Evolutionary conservation across 2,888 invertebrate species (phyloP).

Genomic region (Dione juno): DNA sequence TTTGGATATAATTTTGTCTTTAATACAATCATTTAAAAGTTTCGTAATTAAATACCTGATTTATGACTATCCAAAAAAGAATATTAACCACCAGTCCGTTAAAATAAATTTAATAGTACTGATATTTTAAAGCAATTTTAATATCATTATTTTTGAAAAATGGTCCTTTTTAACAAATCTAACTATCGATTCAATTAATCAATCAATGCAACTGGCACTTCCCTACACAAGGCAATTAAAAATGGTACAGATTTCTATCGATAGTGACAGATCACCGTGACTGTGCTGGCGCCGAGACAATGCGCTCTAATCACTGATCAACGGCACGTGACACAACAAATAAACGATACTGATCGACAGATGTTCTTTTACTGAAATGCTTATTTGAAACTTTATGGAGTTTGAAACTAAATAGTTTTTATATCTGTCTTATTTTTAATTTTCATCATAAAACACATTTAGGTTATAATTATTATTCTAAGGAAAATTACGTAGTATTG

Average conservation of each 20-base stretch:
- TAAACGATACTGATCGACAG: conserved; percentile 53
- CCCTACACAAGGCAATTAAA: conserved; percentile 50
- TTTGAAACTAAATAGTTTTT: neutral
- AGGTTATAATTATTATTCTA: neutral
- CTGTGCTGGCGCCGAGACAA: conserved; percentile 49
- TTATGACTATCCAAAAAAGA: too few relatives aligned
- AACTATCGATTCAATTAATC: conserved; percentile 44
- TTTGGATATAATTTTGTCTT: too few relatives aligned
- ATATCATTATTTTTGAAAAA: neutral
- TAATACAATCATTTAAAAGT: too few relatives aligned
- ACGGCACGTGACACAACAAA: conserved; percentile 54
- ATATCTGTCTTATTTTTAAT: neutral
- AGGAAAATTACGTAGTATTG: neutral
- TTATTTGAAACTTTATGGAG: neutral
- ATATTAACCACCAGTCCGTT: too few relatives aligned
- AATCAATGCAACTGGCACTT: conserved; percentile 45
- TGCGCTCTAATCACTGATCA: conserved; percentile 51
- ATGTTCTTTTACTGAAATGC: conserved; percentile 43
- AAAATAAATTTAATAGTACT: too few relatives aligned
- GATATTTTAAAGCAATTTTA: neutral
- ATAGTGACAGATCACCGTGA: conserved; percentile 54
- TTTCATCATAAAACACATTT: neutral
- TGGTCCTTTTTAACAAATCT: neutral
- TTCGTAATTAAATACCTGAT: too few relatives aligned
- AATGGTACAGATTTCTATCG: conserved; percentile 51